Base-by-base conservation (phyloP, 2,888 invertebrate genomes). In the Cordylochernes scorpioides region DNA sequence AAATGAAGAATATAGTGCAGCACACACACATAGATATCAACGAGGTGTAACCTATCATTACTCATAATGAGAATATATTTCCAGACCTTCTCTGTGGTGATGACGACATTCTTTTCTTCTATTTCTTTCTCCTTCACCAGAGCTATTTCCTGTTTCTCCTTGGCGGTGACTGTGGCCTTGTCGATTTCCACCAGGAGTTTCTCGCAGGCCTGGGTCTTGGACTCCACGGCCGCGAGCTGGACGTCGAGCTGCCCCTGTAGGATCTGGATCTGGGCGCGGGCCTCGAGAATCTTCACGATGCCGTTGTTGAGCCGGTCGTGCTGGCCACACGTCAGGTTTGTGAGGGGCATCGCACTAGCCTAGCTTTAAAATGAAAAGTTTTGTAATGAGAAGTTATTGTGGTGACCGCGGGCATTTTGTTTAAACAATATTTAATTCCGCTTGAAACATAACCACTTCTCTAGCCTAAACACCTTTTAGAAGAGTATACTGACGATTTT, bases 221-320 rank as follows among this genome's bases (percentile, higher is more conserved):
- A 66, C 1, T 67, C 67, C 1, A 86, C 75, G 32, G 72, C 70
- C 1, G 71, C 64, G 46, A 74, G 71, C 51, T 84, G 84, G 15
- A 69, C 64, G 0, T 68, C 77, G 15, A 86, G 58, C 44, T 73
- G 70, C 9, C 65, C 62, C 42, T 82, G 78, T 15, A 86, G 54
- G 24, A 72, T 66, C 28, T 67, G 68, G 17, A 86, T 56, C 48
- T 80, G 74, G 2, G 65, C 64, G 32, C 73, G 71, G 1, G 84
- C 82, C 48, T 84, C 82, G 17, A 69, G 72, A 30, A 86, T 78
- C 57, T 75, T 77, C n/a, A 61, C 58, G 39, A 77, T 50, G 17
- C 73, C 72, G 15, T 68, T 68, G 27, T 59, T 60, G 10, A 73
- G 52, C 33, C 71, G 60, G 40, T 71, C 65, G 47, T 71, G 71